phyloP scores from a whole-genome alignment of 2,888 invertebrate species.

The Dasysyrphus albostriatus region DNA sequence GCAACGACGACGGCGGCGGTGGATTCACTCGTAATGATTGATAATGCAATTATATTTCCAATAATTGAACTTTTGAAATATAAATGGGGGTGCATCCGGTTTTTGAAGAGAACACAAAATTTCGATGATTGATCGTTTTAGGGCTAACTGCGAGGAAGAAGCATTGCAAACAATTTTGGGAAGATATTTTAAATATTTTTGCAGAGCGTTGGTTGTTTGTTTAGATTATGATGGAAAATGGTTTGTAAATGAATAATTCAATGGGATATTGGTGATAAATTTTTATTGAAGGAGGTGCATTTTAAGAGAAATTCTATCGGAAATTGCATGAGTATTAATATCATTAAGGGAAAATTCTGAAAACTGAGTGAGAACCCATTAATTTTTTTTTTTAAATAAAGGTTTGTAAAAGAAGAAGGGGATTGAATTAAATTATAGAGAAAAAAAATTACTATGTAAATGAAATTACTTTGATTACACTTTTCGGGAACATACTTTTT shows the following conservation, averaged over 20 bases:
- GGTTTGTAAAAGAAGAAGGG: no score
- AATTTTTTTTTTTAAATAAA: no score
- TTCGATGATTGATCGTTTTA: slow-evolving; percentile 53
- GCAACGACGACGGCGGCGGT: background rate
- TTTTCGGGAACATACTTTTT: no score
- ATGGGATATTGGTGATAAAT: slow-evolving; percentile 37
- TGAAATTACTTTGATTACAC: no score
- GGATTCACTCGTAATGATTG: slow-evolving; percentile 70
- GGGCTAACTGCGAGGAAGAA: background rate
- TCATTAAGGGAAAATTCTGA: background rate
- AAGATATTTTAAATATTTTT: slow-evolving; percentile 10
- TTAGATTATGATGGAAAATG: slow-evolving; percentile 23
- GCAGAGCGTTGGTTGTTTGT: slow-evolving; percentile 13
- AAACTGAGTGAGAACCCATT: background rate
- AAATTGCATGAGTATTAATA: slow-evolving; percentile 22
- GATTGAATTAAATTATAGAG: no score
- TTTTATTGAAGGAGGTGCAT: slow-evolving; percentile 10
- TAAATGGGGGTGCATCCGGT: slow-evolving; percentile 66
- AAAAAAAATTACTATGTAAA: no score
- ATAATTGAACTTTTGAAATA: slow-evolving; percentile 69
- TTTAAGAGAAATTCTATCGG: slow-evolving; percentile 1
- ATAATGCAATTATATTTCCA: slow-evolving; percentile 75
- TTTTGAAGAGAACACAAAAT: slow-evolving; percentile 29
- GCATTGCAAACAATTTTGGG: background rate
- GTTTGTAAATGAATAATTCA: slow-evolving; percentile 36